Conservation (phyloP, 2,113 vertebrate species). For the Toxostoma redivivum region DNA sequence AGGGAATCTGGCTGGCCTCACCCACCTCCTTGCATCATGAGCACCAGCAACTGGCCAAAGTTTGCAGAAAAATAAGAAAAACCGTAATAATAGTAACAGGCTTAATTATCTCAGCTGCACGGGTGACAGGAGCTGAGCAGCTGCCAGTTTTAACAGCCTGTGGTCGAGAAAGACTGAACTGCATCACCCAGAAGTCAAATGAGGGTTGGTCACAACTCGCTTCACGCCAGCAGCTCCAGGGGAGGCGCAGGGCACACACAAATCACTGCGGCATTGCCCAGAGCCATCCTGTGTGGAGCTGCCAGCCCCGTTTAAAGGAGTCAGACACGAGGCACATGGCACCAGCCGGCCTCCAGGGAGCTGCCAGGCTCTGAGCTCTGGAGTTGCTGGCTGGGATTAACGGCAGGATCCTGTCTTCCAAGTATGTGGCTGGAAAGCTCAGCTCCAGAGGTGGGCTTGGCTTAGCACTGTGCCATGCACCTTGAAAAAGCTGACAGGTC, state of each 20-base stretch:
- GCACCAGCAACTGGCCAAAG: neutral
- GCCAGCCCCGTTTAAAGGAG: neutral
- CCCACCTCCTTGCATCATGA: neutral
- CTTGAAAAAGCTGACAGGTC: neutral
- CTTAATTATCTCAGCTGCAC: neutral
- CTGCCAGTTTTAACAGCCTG: conserved; percentile 37
- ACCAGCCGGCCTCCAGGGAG: fast-evolving
- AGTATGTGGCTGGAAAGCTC: neutral
- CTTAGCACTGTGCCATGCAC: neutral
- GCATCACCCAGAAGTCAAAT: conserved; percentile 21
- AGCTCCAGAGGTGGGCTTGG: neutral
- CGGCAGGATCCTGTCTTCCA: fast-evolving
- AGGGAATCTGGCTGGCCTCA: neutral
- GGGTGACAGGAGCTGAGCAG: conserved; percentile 36
- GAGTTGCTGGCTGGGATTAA: neutral
- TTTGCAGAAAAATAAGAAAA: conserved; percentile 3
- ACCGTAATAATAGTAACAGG: neutral
- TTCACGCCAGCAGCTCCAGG: neutral
- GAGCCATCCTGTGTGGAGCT: neutral
- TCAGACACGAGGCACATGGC: neutral
- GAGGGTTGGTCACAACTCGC: neutral
- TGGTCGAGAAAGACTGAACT: conserved; percentile 31
- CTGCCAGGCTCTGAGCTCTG: neutral
- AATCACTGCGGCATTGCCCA: fast-evolving
- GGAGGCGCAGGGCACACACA: neutral